Base-by-base conservation (phyloP, 2,888 invertebrate genomes). In the Lysandra coridon region DNA sequence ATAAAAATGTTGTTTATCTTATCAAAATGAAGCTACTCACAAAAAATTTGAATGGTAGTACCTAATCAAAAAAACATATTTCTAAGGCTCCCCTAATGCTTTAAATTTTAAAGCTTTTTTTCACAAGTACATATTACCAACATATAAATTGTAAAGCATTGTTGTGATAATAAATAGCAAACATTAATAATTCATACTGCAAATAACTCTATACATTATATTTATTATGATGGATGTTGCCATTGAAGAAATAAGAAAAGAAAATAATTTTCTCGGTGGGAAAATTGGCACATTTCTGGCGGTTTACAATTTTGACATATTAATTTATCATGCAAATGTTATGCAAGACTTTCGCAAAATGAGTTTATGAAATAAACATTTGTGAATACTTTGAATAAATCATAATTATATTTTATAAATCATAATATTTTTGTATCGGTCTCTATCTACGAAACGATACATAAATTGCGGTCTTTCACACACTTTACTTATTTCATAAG, bases 251-350 rank as follows among this genome's bases (percentile, higher is more conserved):
- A 74, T 74, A 30, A 44, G 12, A 30, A 30, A 74, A 44, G 40
- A 74, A 44, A 74, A 74, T 74, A 74, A 23, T 23, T 40, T 40
- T 44, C n/a, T 40, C 73, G 4, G 74, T 44, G 30, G n/a, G 74
- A n/a, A 74, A 74, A 74, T 74, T 74, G n/a, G 44, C 44, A 23
- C 23, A 30, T 44, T 23, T 74, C 40, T 10, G n/a, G 23, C 7
- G 44, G 74, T n/a, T 23, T 44, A 73, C 23, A 73, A 40, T 40
- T 73, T 17, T 74, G 74, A 74, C 74, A 74, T 5, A 1, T 10
- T 6, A 17, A 74, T 74, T 74, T 74, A 74, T 74, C 74, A 40
- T 23, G 74, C 74, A 14, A 74, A 74, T 74, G 40, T 74, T 23
- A n/a, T 40, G 37, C 73, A 17, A 73, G n/a, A 5, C 17, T 40